phyloP scores from a whole-genome alignment of 2,797 vertebrate species.

The Chelon auratus region DNA sequence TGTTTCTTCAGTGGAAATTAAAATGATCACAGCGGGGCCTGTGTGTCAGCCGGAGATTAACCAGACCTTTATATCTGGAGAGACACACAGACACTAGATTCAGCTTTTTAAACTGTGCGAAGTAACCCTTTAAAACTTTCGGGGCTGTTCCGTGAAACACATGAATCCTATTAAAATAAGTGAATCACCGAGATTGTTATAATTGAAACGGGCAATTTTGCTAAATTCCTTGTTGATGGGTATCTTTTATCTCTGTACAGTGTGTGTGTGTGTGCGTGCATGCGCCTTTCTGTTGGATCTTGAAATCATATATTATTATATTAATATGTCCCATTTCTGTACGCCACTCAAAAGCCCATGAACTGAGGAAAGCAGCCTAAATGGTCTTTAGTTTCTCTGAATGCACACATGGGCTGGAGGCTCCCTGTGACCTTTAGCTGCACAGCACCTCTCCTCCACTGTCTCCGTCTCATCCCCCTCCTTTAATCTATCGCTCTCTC shows the following conservation, averaged over 20 bases:
- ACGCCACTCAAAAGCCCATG: slow-evolving; percentile 50
- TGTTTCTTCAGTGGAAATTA: neutral
- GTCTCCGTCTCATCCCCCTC: slow-evolving; percentile 56
- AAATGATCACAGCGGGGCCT: neutral
- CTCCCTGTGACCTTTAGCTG: slow-evolving; percentile 72
- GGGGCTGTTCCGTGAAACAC: neutral
- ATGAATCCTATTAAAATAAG: neutral
- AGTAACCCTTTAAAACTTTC: neutral
- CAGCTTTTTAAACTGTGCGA: neutral
- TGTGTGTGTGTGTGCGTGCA: neutral
- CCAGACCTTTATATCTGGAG: neutral
- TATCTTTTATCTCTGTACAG: slow-evolving; percentile 37
- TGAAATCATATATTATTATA: slow-evolving; percentile 70
- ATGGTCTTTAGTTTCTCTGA: slow-evolving; percentile 57
- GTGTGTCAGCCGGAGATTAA: neutral
- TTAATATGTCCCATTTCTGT: slow-evolving; percentile 55
- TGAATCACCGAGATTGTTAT: slow-evolving; percentile 1
- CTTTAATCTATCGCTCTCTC: slow-evolving; percentile 42
- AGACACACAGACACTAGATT: neutral
- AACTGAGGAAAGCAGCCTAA: slow-evolving; percentile 56
- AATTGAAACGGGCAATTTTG: slow-evolving; percentile 32
- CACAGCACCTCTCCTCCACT: slow-evolving; percentile 56
- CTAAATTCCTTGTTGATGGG: slow-evolving; percentile 27
- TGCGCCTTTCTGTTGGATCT: slow-evolving; percentile 14
- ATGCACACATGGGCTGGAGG: slow-evolving; percentile 53